Evolutionary conservation across 1,140 invertebrate species (phyloP).

Genomic region (Cyclina sinensis): DNA sequence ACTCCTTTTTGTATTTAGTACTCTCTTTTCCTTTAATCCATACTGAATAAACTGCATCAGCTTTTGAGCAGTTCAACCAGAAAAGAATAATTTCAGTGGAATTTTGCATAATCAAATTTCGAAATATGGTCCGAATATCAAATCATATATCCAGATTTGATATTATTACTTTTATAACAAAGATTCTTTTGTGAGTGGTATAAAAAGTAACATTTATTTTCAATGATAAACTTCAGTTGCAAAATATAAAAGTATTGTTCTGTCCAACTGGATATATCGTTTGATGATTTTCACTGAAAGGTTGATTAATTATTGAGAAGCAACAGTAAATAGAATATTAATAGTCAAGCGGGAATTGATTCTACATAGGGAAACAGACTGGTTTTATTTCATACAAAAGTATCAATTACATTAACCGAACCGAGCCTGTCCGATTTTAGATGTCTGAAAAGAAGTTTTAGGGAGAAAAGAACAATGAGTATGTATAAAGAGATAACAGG

Average conservation of each 20-base stretch:
- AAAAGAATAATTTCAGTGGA: too few relatives aligned
- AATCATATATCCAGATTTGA: too few relatives aligned
- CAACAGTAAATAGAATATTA: conserved; percentile 19
- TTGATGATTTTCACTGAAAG: not conserved
- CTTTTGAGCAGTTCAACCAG: too few relatives aligned
- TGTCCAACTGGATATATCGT: not conserved
- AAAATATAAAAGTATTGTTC: not conserved
- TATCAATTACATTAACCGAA: not conserved
- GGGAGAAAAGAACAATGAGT: not conserved
- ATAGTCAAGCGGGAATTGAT: not conserved
- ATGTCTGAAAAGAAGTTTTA: not conserved
- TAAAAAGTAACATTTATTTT: too few relatives aligned
- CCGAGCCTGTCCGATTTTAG: not conserved
- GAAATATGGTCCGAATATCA: too few relatives aligned
- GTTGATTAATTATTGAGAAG: conserved; percentile 33
- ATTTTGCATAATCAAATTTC: too few relatives aligned
- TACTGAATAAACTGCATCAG: too few relatives aligned
- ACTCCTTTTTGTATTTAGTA: too few relatives aligned
- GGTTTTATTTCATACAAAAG: conserved; percentile 6
- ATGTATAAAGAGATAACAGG: not conserved
- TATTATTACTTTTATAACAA: too few relatives aligned
- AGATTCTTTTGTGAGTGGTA: too few relatives aligned
- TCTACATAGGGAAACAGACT: not conserved
- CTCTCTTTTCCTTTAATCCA: too few relatives aligned
- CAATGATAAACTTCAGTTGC: too few relatives aligned